phyloP scores from a whole-genome alignment of 2,797 vertebrate genomes.

The Cheirogaleus major region DNA sequence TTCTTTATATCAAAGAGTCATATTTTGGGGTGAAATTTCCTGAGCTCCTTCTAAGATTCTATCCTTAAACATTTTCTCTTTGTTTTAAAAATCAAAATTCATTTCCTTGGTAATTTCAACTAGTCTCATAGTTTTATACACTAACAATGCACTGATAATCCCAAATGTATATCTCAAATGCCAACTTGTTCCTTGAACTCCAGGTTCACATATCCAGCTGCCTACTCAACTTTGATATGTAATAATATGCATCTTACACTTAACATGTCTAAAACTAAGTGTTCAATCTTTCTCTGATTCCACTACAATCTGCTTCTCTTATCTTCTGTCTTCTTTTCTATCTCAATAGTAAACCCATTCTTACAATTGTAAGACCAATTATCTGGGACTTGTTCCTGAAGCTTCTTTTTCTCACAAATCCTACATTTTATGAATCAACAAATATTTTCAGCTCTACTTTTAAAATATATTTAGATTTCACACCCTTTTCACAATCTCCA shows the following conservation, averaged over 20 bases:
- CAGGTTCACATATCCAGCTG: not conserved
- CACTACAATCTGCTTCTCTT: not conserved
- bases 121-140: not conserved
- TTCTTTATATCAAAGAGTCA: no score
- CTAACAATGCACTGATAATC: not conserved
- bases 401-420: not conserved
- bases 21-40: no score
- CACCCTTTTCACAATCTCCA: not conserved
- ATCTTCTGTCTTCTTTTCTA: not conserved
- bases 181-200: not conserved
- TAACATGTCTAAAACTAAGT: not conserved
- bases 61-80: not conserved
- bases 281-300: not conserved
- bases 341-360: not conserved
- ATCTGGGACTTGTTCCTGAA: not conserved
- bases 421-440: not conserved
- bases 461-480: not conserved
- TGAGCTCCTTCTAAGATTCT: not conserved
- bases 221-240: not conserved
- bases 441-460: not conserved
- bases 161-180: not conserved
- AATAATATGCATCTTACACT: not conserved
- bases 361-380: not conserved
- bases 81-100: not conserved
- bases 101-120: not conserved